Evolutionary conservation across 2,888 invertebrate species (phyloP).

Genomic region (Nomada flava): DNA sequence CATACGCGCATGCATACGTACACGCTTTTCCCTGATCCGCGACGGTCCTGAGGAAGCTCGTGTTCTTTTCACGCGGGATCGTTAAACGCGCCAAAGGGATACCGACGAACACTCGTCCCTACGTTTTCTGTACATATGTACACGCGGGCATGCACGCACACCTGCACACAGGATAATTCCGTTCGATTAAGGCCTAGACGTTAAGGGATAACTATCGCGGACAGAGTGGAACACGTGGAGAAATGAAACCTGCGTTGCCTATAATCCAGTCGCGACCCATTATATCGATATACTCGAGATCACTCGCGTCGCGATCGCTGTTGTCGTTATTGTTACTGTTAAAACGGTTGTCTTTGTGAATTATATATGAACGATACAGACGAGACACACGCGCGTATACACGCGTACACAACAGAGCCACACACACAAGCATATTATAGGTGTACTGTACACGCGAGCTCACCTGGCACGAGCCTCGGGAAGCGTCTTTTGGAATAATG

Average conservation of each 20-base stretch:
- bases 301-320: constrained; percentile 72
- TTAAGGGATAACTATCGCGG: not conserved
- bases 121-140: too few species aligned
- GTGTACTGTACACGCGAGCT: not conserved
- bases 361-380: constrained; percentile 54
- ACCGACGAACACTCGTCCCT: too few species aligned
- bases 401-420: not conserved
- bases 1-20: too few species aligned
- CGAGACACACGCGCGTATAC: not conserved
- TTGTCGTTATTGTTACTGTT: constrained; percentile 80
- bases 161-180: not conserved
- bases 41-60: too few species aligned
- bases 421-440: constrained; percentile 4
- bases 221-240: not conserved
- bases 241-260: constrained; percentile 44
- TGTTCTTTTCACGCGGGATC: too few species aligned
- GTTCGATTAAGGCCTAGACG: not conserved
- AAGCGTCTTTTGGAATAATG: not conserved
- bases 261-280: constrained; percentile 55
- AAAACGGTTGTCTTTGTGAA: constrained; percentile 70
- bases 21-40: too few species aligned
- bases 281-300: constrained; percentile 52
- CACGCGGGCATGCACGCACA: too few species aligned
- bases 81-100: too few species aligned
- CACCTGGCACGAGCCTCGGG: constrained; percentile 22